Evolutionary conservation across 92 coral and sea anemone genomes (phyloP).

Genomic region (Anthopleura xanthogrammica): DNA sequence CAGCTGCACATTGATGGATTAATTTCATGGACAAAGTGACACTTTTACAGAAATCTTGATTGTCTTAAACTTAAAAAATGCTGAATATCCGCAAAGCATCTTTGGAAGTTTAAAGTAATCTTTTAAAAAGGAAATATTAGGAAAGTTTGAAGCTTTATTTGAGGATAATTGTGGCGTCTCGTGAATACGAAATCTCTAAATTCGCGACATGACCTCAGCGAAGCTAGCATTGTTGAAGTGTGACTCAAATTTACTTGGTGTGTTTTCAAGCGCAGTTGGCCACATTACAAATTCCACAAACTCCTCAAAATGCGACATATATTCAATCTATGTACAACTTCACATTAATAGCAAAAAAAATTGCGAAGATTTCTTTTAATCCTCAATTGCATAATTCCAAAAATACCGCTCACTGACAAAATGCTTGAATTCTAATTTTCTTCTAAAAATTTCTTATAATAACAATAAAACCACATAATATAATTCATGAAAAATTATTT

Average conservation of each 20-base stretch:
- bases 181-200: slow-evolving; percentile 2
- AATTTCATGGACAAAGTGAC: neutral
- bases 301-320: neutral
- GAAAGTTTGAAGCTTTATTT: neutral
- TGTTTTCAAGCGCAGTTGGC: neutral
- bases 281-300: neutral
- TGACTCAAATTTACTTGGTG: neutral
- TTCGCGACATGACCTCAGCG: neutral
- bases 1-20: neutral
- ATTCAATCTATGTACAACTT: neutral
- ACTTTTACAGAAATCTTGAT: neutral
- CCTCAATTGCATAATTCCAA: neutral
- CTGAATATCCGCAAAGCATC: neutral
- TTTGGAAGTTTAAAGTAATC: neutral
- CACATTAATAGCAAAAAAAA: neutral
- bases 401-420: neutral
- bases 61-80: neutral
- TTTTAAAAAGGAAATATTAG: neutral
- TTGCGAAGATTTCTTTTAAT: neutral
- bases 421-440: no score
- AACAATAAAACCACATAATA: neutral
- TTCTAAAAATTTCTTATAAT: neutral
- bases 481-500: neutral
- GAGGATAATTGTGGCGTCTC: neutral
- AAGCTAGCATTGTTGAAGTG: neutral